A percentile compares a stretch with the other conserved stretches of the same genome.
Evolutionary conservation across 2,113 vertebrate genomes (phyloP).

Genomic region (Lophochroa leadbeateri): DNA sequence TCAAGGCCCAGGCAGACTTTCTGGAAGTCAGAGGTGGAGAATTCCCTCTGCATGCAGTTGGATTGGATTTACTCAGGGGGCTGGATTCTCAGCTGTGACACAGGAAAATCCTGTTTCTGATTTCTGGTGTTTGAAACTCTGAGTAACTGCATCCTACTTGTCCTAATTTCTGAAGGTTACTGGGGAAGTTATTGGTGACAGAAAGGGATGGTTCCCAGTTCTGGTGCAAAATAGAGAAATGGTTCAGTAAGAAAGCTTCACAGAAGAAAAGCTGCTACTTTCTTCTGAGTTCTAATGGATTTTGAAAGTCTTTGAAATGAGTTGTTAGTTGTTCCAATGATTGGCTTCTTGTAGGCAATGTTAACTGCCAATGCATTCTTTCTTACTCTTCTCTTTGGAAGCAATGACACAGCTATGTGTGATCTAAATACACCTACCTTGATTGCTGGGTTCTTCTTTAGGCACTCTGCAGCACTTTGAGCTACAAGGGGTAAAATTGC

Average conservation of each 20-base stretch:
- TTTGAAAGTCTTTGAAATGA: background rate
- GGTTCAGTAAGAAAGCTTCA: background rate
- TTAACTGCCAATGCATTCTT: background rate
- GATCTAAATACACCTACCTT: background rate
- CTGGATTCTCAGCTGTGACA: background rate
- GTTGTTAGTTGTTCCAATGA: rapidly evolving
- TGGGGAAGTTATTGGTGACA: background rate
- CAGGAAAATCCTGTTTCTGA: background rate
- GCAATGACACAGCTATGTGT: background rate
- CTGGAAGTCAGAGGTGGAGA: background rate
- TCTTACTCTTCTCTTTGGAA: background rate
- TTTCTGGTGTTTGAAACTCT: background rate
- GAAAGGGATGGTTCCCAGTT: background rate
- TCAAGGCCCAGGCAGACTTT: background rate
- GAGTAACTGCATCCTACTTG: background rate
- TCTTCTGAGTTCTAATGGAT: background rate
- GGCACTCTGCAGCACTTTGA: background rate
- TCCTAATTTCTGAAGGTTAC: background rate
- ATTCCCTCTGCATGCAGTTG: background rate
- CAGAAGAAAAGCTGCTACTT: background rate
- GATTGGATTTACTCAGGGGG: background rate
- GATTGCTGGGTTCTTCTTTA: background rate
- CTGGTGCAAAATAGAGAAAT: background rate
- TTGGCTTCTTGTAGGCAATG: background rate
- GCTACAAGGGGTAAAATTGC: background rate